A percentile compares a stretch with the other conserved stretches of the same genome.
These are phyloP conservation scores for Chaetorhynchus papuensis DNA, from an alignment of 2,113 vertebrate species.

Conservation along the genomic window DNA sequence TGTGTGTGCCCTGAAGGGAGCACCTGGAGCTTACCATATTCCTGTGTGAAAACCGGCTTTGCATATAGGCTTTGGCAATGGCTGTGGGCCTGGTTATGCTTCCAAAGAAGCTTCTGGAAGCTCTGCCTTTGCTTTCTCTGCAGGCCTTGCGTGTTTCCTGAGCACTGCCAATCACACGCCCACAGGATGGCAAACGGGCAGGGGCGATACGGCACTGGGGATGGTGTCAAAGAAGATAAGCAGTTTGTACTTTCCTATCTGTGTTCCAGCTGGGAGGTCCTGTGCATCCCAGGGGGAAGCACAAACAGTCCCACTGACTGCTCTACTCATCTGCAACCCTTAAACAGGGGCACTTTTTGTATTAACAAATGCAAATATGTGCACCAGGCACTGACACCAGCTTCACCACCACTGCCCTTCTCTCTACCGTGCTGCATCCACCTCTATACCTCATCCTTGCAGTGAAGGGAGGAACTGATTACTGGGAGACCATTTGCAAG, in stretches of 20 bases:
- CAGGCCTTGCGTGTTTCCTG: not conserved
- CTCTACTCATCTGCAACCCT: not conserved
- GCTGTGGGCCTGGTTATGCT: not conserved
- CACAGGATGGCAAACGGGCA: not conserved
- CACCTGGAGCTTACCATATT: not conserved
- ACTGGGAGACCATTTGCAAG: not conserved
- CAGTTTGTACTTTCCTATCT: not conserved
- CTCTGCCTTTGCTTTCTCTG: not conserved
- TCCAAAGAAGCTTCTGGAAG: not conserved
- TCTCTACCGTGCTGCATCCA: not conserved
- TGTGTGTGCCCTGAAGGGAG: not conserved
- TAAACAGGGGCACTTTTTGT: not conserved
- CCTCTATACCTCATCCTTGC: not conserved
- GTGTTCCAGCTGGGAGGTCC: not conserved
- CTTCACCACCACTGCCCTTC: not conserved
- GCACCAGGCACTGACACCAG: not conserved
- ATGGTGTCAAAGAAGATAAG: not conserved
- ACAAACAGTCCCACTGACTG: not conserved
- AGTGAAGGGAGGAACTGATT: not conserved
- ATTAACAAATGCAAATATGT: not conserved
- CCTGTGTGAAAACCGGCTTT: not conserved
- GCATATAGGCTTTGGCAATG: not conserved
- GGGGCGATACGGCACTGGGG: fast-evolving
- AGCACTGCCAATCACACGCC: not conserved
- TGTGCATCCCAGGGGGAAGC: not conserved